A percentile compares a stretch with the other conserved stretches of the same genome.
Evolutionary conservation across 2,113 vertebrate species (phyloP).

Genomic region (Oceanodroma tethys): DNA sequence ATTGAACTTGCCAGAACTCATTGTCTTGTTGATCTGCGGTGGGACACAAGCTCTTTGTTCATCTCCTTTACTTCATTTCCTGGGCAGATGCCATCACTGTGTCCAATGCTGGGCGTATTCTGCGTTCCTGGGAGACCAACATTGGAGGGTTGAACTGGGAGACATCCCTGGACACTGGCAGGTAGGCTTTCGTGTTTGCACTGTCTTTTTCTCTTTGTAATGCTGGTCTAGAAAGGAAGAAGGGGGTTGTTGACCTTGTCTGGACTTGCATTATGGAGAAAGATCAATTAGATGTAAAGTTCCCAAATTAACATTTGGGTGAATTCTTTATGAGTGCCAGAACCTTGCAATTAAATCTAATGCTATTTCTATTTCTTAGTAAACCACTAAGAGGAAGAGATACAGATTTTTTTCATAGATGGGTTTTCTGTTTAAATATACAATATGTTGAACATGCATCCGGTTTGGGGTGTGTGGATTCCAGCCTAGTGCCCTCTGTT

Average conservation of each 20-base stretch:
- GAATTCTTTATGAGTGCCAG: too few species aligned
- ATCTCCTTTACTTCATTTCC: neutral
- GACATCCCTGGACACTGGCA: conserved; percentile 86
- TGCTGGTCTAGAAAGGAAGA: neutral
- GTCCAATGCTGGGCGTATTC: conserved; percentile 82
- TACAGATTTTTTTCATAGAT: fast-evolving
- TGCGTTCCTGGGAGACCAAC: conserved; percentile 94
- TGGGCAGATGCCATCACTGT: conserved; percentile 85
- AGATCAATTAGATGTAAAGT: fast-evolving
- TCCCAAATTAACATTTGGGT: fast-evolving
- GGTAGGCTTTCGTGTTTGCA: conserved; percentile 64
- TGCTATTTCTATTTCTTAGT: neutral
- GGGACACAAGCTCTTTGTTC: fast-evolving
- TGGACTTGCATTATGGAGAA: neutral
- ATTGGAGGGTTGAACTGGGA: conserved; percentile 96
- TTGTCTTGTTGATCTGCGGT: neutral
- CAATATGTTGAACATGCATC: neutral
- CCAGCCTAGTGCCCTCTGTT: neutral
- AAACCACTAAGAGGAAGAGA: neutral
- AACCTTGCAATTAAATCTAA: neutral
- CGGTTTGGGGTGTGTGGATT: neutral
- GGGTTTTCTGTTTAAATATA: neutral
- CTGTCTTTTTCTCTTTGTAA: too few species aligned
- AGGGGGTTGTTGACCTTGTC: fast-evolving
- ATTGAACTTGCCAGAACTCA: neutral